These are phyloP conservation scores for Halictus quadricinctus DNA, from an alignment of 2,888 invertebrate species.

Conservation along the genomic window DNA sequence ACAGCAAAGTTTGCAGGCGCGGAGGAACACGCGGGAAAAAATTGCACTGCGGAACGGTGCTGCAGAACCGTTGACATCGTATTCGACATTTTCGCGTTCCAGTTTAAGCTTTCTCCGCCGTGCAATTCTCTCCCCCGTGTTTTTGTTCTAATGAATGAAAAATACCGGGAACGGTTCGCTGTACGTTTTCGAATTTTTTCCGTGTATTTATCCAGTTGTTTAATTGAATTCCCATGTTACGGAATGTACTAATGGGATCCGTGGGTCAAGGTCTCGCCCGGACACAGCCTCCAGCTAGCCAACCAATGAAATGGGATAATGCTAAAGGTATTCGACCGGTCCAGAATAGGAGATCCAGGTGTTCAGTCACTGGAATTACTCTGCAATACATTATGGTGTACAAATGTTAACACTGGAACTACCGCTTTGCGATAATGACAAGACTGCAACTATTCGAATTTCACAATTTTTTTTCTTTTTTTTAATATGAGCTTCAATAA, in stretches of 20 bases:
- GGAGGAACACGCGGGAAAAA: background rate
- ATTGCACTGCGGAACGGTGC: slow-evolving; percentile 2
- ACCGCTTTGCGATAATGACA: background rate
- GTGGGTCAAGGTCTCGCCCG: background rate
- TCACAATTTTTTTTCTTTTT: too few relatives aligned
- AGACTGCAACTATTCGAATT: too few relatives aligned
- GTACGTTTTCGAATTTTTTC: background rate
- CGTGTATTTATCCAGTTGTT: background rate
- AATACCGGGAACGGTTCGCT: background rate
- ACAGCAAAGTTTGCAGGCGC: slow-evolving; percentile 12
- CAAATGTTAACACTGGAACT: background rate
- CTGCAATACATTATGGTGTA: background rate
- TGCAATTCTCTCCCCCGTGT: background rate
- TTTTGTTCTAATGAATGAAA: slow-evolving; percentile 12
- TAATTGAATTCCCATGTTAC: slow-evolving; percentile 6
- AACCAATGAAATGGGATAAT: background rate
- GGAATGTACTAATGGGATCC: background rate
- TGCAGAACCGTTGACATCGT: background rate
- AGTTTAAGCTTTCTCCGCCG: background rate
- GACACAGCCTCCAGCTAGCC: background rate
- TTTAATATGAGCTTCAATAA: too few relatives aligned
- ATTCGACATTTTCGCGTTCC: slow-evolving; percentile 15
- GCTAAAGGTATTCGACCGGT: background rate
- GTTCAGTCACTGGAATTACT: background rate
- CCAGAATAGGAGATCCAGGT: background rate